These are phyloP conservation scores for Himalopsyche japonica DNA, from an alignment of 2,888 invertebrate genomes.

Conservation along the genomic window DNA sequence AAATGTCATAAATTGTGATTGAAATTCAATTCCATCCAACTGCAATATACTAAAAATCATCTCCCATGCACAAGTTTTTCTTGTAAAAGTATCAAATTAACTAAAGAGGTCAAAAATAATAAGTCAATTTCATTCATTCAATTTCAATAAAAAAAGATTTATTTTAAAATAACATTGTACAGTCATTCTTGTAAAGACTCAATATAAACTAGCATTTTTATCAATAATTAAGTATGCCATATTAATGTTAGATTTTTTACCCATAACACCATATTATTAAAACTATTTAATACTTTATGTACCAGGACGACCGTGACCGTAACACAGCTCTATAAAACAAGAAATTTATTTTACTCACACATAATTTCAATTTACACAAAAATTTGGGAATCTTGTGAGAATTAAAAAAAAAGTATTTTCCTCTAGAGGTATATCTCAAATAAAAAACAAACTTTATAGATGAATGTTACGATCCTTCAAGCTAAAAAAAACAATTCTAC, in stretches of 20 bases:
- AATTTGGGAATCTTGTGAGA: background rate
- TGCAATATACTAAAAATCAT: too few relatives aligned
- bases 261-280: slow-evolving; percentile 1
- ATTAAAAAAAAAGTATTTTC: background rate
- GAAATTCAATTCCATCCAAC: too few relatives aligned
- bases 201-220: background rate
- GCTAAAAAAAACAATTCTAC: slow-evolving; percentile 13
- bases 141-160: background rate
- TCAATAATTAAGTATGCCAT: background rate
- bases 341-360: slow-evolving; percentile 39
- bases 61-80: too few relatives aligned
- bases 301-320: slow-evolving; percentile 58
- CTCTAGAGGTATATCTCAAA: background rate
- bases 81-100: too few relatives aligned
- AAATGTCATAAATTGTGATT: too few relatives aligned
- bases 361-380: background rate
- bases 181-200: background rate
- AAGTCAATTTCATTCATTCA: background rate
- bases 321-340: slow-evolving; percentile 54
- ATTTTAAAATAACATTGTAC: background rate
- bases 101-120: too few relatives aligned
- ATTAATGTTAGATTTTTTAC: background rate
- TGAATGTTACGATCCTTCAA: slow-evolving; percentile 35
- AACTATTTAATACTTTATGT: slow-evolving; percentile 45
- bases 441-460: slow-evolving; percentile 30